Conservation (phyloP, 1,140 invertebrate genomes). For the Drosophila suzukii region DNA sequence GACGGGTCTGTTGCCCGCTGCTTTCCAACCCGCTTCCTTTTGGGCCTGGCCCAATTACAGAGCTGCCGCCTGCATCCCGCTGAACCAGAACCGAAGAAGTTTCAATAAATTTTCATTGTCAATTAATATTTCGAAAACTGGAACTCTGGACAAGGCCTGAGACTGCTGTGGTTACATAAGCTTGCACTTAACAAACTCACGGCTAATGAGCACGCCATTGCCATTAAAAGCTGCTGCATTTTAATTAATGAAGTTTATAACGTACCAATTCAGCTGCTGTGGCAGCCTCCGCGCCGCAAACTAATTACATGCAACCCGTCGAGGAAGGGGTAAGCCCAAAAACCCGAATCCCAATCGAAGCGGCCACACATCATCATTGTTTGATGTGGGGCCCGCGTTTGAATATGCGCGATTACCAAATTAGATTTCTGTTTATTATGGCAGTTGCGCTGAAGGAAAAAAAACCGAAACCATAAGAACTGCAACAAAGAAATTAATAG, state of each 20-base stretch:
- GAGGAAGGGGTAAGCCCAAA: slow-evolving; percentile 26
- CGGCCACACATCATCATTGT: slow-evolving; percentile 50
- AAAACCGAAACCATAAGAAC: slow-evolving; percentile 31
- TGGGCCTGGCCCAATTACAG: slow-evolving; percentile 34
- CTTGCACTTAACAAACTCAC: slow-evolving; percentile 45
- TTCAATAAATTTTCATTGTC: not conserved
- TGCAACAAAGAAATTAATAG: slow-evolving; percentile 39
- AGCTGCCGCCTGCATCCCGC: not conserved
- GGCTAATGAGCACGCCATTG: slow-evolving; percentile 40
- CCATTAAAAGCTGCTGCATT: slow-evolving; percentile 51
- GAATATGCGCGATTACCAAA: slow-evolving; percentile 66
- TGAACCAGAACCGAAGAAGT: not conserved
- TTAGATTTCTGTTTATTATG: slow-evolving; percentile 78
- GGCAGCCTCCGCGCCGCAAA: slow-evolving; percentile 52
- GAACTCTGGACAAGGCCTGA: slow-evolving; percentile 1
- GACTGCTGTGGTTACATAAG: slow-evolving; percentile 27
- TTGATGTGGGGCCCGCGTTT: slow-evolving; percentile 23
- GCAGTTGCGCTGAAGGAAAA: slow-evolving; percentile 64
- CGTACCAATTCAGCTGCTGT: slow-evolving; percentile 26
- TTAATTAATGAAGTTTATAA: slow-evolving; percentile 64
- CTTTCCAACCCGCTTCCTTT: slow-evolving; percentile 69
- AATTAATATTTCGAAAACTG: not conserved
- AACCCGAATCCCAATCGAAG: slow-evolving; percentile 31
- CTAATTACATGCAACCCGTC: slow-evolving; percentile 62
- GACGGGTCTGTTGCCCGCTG: not conserved